Conservation (phyloP, 1,140 invertebrate genomes). For the Maconellicoccus hirsutus region DNA sequence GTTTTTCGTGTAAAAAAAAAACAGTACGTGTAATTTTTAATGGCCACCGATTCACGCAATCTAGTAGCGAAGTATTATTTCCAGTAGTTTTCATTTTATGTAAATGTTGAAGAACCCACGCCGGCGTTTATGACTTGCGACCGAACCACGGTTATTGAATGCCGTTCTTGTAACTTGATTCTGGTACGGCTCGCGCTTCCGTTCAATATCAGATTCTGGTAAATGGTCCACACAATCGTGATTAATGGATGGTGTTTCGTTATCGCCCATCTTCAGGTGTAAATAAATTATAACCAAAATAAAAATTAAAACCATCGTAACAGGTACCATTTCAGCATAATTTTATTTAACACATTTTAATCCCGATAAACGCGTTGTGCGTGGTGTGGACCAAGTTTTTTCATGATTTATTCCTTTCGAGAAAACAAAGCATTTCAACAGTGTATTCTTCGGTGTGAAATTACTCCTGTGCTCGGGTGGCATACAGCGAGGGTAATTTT, state of each 20-base stretch:
- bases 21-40: not conserved
- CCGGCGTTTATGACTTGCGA: not conserved
- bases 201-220: slow-evolving; percentile 8
- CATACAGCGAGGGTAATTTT: no score
- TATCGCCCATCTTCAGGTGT: slow-evolving; percentile 7
- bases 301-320: not conserved
- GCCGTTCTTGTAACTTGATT: not conserved
- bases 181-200: slow-evolving; percentile 6
- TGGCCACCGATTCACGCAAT: not conserved
- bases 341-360: no score
- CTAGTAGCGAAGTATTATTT: not conserved
- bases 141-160: no score
- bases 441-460: no score
- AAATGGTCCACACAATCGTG: not conserved
- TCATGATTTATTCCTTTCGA: no score
- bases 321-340: no score
- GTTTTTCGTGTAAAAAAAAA: not conserved
- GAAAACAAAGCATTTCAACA: no score
- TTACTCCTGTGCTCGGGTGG: no score
- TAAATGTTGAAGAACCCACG: not conserved
- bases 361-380: no score
- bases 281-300: slow-evolving; percentile 6
- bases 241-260: slow-evolving; percentile 4
- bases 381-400: no score
- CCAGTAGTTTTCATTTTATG: slow-evolving; percentile 9